Percentiles rank a stretch among this genome's conserved stretches.
phyloP scores from a whole-genome alignment of 2,888 invertebrate genomes.

The Cynaeus angustus region DNA sequence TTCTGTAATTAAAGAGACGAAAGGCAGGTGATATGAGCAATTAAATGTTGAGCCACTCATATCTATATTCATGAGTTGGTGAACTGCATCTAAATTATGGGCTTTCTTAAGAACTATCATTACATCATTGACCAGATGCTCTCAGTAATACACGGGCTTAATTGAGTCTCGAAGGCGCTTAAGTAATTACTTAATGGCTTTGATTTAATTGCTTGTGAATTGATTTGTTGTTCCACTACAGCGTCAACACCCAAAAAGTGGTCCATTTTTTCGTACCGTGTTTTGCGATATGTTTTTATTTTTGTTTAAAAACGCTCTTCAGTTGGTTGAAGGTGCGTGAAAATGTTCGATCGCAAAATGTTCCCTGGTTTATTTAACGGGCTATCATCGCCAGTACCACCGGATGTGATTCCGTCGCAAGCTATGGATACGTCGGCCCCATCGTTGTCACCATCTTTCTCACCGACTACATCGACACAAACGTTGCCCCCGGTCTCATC shows the following conservation, averaged over 20 bases:
- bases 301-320: too few relatives aligned
- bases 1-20: conserved; percentile 16
- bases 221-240: conserved; percentile 16
- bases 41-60: conserved; percentile 25
- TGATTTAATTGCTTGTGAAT: conserved; percentile 23
- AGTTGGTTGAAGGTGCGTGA: too few relatives aligned
- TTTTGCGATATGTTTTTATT: too few relatives aligned
- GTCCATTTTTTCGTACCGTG: background rate
- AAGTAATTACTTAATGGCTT: conserved; percentile 33
- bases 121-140: conserved; percentile 39
- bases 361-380: too few relatives aligned
- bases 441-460: too few relatives aligned
- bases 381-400: too few relatives aligned
- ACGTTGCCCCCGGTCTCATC: too few relatives aligned
- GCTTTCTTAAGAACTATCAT: conserved; percentile 32
- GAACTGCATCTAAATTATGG: conserved; percentile 36
- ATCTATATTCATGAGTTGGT: conserved; percentile 25
- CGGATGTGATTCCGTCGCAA: too few relatives aligned
- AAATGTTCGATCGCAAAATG: too few relatives aligned
- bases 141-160: conserved; percentile 22
- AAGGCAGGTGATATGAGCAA: conserved; percentile 37
- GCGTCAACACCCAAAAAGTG: background rate
- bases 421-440: too few relatives aligned
- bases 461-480: too few relatives aligned
- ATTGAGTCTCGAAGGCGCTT: conserved; percentile 30